phyloP scores from a whole-genome alignment of 2,797 vertebrate genomes.

The Sebastes minor region DNA sequence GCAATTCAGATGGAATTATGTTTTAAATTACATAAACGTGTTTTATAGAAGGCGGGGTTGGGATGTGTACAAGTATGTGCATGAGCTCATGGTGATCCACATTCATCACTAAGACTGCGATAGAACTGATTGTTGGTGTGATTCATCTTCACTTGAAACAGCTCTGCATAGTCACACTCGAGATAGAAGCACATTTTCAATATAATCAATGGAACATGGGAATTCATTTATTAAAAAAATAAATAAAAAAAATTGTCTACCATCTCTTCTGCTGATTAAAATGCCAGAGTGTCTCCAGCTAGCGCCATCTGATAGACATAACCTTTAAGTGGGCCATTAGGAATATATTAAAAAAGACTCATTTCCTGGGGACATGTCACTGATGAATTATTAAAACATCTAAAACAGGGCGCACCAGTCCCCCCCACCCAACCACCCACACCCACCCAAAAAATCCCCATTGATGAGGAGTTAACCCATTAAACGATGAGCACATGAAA shows the following conservation, averaged over 20 bases:
- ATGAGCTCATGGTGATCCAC: neutral
- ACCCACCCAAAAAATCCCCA: neutral
- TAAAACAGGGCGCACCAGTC: constrained; percentile 54
- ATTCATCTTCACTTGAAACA: neutral
- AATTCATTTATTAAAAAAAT: constrained; percentile 52
- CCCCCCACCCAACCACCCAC: neutral
- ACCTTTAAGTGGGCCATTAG: constrained; percentile 84
- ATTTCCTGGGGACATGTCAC: constrained; percentile 81
- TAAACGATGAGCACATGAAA: constrained; percentile 22
- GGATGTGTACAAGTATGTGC: neutral
- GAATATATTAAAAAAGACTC: constrained; percentile 84
- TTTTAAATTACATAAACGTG: neutral
- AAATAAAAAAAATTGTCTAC: constrained; percentile 24
- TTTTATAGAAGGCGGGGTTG: neutral
- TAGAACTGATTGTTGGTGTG: neutral
- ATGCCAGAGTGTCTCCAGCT: constrained; percentile 70
- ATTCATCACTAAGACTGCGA: neutral
- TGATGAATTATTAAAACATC: constrained; percentile 81
- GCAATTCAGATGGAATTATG: neutral
- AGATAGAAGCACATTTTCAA: constrained; percentile 32
- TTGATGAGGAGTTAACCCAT: constrained; percentile 53
- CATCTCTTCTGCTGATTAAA: constrained; percentile 74
- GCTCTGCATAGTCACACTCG: constrained; percentile 8
- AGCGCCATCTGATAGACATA: constrained; percentile 81
- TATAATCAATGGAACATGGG: constrained; percentile 57